phyloP scores from a whole-genome alignment of 2,888 invertebrate genomes.

The Cephus rjabovi region DNA sequence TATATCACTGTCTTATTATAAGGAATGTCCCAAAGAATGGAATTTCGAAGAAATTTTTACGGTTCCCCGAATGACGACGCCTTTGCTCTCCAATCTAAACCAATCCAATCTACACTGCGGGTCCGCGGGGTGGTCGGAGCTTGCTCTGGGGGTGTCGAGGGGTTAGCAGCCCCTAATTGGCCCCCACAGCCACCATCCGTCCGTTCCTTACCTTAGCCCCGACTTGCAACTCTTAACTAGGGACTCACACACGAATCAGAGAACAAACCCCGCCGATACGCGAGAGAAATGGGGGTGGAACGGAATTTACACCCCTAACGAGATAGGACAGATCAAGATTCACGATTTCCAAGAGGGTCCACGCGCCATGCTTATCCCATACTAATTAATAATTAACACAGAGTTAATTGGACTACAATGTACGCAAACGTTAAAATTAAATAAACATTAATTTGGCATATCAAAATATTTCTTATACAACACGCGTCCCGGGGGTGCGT shows the following conservation, averaged over 20 bases:
- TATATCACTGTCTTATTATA: background rate
- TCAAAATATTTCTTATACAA: no score
- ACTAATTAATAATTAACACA: no score
- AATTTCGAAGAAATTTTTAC: background rate
- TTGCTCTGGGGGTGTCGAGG: slow-evolving; percentile 49
- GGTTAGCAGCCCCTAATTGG: slow-evolving; percentile 56
- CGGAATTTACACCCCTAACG: slow-evolving; percentile 36
- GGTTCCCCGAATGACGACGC: slow-evolving; percentile 37
- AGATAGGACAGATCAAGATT: slow-evolving; percentile 23
- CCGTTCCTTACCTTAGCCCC: slow-evolving; percentile 39
- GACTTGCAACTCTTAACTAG: slow-evolving; percentile 47
- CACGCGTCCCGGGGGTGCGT: no score
- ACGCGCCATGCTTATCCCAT: background rate
- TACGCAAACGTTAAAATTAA: no score
- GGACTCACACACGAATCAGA: slow-evolving; percentile 40
- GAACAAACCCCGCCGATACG: slow-evolving; percentile 32
- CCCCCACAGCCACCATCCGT: slow-evolving; percentile 50
- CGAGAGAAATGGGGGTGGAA: slow-evolving; percentile 15
- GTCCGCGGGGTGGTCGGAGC: slow-evolving; percentile 43
- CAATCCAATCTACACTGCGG: slow-evolving; percentile 58
- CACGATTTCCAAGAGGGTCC: slow-evolving; percentile 4
- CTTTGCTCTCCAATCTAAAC: slow-evolving; percentile 52
- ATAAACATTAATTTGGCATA: no score
- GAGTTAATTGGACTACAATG: no score
- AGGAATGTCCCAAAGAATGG: background rate